A percentile compares a stretch with the other conserved stretches of the same genome.
phyloP scores from a whole-genome alignment of 2,797 vertebrate species.

The Lycodopsis pacificus region DNA sequence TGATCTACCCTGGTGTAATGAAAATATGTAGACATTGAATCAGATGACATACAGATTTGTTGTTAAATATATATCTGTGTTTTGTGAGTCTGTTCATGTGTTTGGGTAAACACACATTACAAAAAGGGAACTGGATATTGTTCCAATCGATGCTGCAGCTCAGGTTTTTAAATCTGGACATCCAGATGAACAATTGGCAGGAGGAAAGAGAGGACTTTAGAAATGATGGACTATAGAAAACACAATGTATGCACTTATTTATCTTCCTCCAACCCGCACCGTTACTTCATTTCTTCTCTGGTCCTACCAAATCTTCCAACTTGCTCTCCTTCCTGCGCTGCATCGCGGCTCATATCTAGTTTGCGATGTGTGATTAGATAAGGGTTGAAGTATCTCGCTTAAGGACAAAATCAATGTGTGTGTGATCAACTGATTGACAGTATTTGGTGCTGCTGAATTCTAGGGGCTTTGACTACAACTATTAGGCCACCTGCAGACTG shows the following conservation, averaged over 20 bases:
- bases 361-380: not conserved
- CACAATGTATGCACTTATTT: too few species aligned
- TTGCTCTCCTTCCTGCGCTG: not conserved
- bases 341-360: not conserved
- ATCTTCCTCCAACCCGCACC: not conserved
- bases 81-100: too few species aligned
- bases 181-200: too few species aligned
- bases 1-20: not conserved
- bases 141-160: not conserved
- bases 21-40: not conserved
- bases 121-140: not conserved
- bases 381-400: not conserved
- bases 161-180: not conserved
- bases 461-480: conserved; percentile 17
- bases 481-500: conserved; percentile 40
- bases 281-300: not conserved
- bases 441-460: not conserved
- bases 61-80: not conserved
- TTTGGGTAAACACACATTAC: too few species aligned
- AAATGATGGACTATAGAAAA: too few species aligned
- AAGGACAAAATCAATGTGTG: not conserved
- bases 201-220: too few species aligned
- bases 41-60: not conserved
- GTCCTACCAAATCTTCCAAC: not conserved
- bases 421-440: conserved; percentile 3